Base-by-base conservation (phyloP, 2,113 vertebrate species). In the Takifugu flavidus region DNA sequence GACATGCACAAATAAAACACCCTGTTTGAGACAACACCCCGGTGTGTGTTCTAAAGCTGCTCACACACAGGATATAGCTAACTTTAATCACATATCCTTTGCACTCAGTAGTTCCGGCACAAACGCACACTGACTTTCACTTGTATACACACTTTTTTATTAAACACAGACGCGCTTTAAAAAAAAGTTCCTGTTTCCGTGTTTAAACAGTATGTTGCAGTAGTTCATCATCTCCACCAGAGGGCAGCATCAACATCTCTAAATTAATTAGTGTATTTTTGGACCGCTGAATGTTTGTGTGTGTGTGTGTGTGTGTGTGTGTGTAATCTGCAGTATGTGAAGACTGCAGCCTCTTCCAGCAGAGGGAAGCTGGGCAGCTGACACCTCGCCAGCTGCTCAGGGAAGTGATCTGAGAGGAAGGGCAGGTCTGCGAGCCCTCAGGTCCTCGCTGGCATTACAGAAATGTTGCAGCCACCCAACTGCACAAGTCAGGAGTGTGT, bases 371-470 rank as follows among this genome's bases (percentile, higher is more conserved):
- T 12, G 43, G 75, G 84, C 82, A 88, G 84, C 80, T 85, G 84
- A 77, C 57, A 39, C 70, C 61, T 82, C 69, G 82, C 86, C 85
- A 87, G 85, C 79, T 89, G 82, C 70, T n/a, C 42, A 13, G 76
- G 83, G 82, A 71, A 72, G 66, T 54, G 79, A 80, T 81, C 82
- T 75, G 80, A 77, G 81, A 57, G 74, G 65, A 71, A 70, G 74
- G 77, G 74, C 34, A 57, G 79, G 77, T 70, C 44, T 79, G 67
- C 47, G 8, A 61, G 75, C 72, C 57, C 74, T 26, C 29, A 58
- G 65, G 71, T 77, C 76, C 61, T 60, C n/a, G 43, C 50, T 75
- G 59, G 65, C 68, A 87, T 87, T 79, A 28, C 44, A 72, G 79
- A 67, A 74, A 75, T 61, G 75, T 61, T 26, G 67, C 58, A 61